These are phyloP conservation scores for Aphelenchoides bicaudatus DNA, from an alignment of 2,888 invertebrate species.

Conservation along the genomic window DNA sequence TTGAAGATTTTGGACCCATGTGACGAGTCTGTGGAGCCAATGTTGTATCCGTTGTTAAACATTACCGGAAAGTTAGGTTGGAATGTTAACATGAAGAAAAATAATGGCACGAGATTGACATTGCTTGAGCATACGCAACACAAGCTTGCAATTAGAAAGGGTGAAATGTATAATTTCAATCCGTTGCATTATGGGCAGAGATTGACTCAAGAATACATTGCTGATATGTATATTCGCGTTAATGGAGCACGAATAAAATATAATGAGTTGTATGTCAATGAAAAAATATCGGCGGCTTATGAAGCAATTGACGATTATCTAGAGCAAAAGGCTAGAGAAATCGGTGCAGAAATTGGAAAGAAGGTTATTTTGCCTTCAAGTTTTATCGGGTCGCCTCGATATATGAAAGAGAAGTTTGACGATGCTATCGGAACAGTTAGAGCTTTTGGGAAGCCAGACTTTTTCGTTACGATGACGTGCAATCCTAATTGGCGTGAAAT, in stretches of 20 bases:
- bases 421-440: constrained; percentile 46
- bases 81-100: constrained; percentile 17
- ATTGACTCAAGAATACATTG: constrained; percentile 21
- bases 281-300: neutral
- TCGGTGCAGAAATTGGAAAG: constrained; percentile 4
- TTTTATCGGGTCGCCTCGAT: constrained; percentile 20
- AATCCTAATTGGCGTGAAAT: constrained; percentile 54
- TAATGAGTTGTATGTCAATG: constrained; percentile 1
- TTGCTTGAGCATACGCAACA: constrained; percentile 1
- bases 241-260: constrained; percentile 23
- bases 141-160: constrained; percentile 8
- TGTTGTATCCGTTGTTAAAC: constrained; percentile 17
- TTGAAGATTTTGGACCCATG: neutral
- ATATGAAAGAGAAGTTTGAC: constrained; percentile 27
- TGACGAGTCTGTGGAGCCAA: constrained; percentile 13
- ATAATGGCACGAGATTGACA: constrained; percentile 3
- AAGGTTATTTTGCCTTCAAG: constrained; percentile 15
- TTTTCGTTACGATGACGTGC: constrained; percentile 60
- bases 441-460: constrained; percentile 40
- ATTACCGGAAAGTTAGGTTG: constrained; percentile 12
- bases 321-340: neutral
- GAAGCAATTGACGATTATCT: constrained; percentile 11
- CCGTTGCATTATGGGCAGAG: constrained; percentile 17
- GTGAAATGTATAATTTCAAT: constrained; percentile 27
- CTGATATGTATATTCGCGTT: constrained; percentile 17